A percentile compares a stretch with the other conserved stretches of the same genome.
Conservation (phyloP, 2,113 vertebrate species). For the Lophius piscatorius region DNA sequence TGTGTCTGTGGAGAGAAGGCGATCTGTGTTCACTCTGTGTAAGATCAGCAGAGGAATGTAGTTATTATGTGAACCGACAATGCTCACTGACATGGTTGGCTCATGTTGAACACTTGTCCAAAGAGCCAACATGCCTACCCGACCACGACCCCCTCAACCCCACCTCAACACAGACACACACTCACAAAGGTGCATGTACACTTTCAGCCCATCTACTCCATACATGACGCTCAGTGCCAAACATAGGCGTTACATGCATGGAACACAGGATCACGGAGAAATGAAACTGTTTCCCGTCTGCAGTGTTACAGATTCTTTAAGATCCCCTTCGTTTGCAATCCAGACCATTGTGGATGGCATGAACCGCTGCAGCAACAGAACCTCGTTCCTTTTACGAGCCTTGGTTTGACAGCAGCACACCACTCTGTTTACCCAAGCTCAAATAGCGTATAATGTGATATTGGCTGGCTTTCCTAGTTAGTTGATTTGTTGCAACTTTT, state of each 20-base stretch:
- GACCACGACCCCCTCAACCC: constrained; percentile 5
- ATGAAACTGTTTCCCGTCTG: constrained; percentile 38
- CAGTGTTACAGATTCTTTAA: constrained; percentile 33
- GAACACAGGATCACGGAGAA: constrained; percentile 25
- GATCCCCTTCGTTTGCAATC: constrained; percentile 38
- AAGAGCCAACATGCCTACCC: constrained; percentile 29
- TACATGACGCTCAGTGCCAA: constrained; percentile 20
- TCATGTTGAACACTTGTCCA: constrained; percentile 54
- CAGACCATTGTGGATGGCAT: constrained; percentile 14
- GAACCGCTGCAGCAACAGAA: constrained; percentile 35
- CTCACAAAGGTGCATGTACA: constrained; percentile 37
- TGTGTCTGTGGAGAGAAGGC: constrained; percentile 19
- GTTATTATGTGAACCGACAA: constrained; percentile 54
- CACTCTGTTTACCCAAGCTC: constrained; percentile 41
- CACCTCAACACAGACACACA: constrained; percentile 8
- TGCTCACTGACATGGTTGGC: constrained; percentile 56
- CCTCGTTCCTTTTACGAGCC: constrained; percentile 40
- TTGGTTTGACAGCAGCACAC: constrained; percentile 43
- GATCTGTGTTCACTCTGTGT: constrained; percentile 39
- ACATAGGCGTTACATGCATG: no score
- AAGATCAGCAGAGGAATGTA: constrained; percentile 57
- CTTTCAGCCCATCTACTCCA: constrained; percentile 34
- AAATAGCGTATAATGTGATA: constrained; percentile 64
- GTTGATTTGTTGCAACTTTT: constrained; percentile 74
- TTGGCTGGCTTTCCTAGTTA: constrained; percentile 66